These are phyloP conservation scores for Menidia beryllina DNA, from an alignment of 2,113 vertebrate species.

Conservation along the genomic window DNA sequence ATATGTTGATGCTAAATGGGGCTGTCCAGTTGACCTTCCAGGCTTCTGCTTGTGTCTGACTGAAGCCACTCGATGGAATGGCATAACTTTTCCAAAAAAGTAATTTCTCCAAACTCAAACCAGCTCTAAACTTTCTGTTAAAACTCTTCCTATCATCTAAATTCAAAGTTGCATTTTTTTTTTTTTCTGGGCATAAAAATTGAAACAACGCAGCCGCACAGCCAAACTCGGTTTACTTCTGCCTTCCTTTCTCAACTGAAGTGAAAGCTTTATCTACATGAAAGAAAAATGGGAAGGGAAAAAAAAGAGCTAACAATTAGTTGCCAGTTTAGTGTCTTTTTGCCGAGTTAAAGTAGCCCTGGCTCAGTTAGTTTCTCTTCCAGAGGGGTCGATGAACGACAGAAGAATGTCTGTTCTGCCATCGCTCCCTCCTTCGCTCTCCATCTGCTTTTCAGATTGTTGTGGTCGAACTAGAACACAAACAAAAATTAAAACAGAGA, in stretches of 20 bases:
- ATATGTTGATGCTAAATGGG: background rate
- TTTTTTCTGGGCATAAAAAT: slow-evolving; percentile 47
- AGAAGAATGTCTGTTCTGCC: slow-evolving; percentile 6
- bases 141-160: slow-evolving; percentile 46
- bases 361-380: background rate
- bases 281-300: slow-evolving; percentile 34
- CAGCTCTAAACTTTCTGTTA: slow-evolving; percentile 42
- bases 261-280: slow-evolving; percentile 37
- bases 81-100: background rate
- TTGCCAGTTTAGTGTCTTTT: slow-evolving; percentile 46
- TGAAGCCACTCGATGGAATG: slow-evolving; percentile 20
- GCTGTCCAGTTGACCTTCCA: background rate
- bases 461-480: slow-evolving; percentile 15
- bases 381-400: slow-evolving; percentile 42
- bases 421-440: slow-evolving; percentile 14
- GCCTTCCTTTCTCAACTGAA: slow-evolving; percentile 32
- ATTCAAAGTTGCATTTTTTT: slow-evolving; percentile 45
- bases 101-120: slow-evolving; percentile 29
- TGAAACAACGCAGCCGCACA: slow-evolving; percentile 22
- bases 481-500: slow-evolving; percentile 35
- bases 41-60: background rate
- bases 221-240: slow-evolving; percentile 46
- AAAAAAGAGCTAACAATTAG: slow-evolving; percentile 30
- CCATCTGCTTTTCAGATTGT: slow-evolving; percentile 59
- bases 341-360: slow-evolving; percentile 1